Evolutionary conservation across 2,888 invertebrate genomes (phyloP), one percentile per base, ranked within the genome.

Genomic region (Zaprionus bogoriensis): DNA sequence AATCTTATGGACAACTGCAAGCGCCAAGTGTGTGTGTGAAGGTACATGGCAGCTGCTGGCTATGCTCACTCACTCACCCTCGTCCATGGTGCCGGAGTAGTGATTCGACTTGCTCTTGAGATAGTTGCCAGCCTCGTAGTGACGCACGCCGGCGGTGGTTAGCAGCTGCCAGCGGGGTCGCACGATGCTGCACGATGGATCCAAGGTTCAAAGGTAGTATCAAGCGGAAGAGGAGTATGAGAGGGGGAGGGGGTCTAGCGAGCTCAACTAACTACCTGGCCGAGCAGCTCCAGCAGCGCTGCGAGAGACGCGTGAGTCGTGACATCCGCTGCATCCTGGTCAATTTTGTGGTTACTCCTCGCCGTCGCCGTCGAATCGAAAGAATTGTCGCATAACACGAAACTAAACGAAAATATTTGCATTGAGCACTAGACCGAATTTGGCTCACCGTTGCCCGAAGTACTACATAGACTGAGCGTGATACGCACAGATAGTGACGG

Each of bases 1-100:
- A 10, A 91, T 89, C 64, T 77, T 65, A 0, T 64, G 51, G 2
- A 62, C 67, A 3, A 89, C 89, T 89, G 48, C n/a, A 28, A 42
- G 9, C 12, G 1, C 6, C 9, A 27, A 27, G 23, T 23, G 23
- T 2, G 10, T 6, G n/a, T n/a, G n/a, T n/a, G n/a, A n/a, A n/a
- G n/a, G n/a, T n/a, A n/a, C n/a, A n/a, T n/a, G n/a, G n/a, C n/a
- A n/a, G n/a, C n/a, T n/a, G n/a, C n/a, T n/a, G n/a, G n/a, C n/a
- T n/a, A n/a, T n/a, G n/a, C n/a, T n/a, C n/a, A n/a, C n/a, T n/a
- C n/a, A 28, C 69, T 66, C 38, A 80, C 79, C 73, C 2, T 84
- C 78, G 0, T 42, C 51, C 55, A 80, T 65, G 0, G 74, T 81
- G 20, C 79, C 79, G 0, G 79, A 84, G 9, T 45, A 30, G 38